Evolutionary conservation across 2,888 invertebrate genomes (phyloP).

Genomic region (Gortyna flavago): DNA sequence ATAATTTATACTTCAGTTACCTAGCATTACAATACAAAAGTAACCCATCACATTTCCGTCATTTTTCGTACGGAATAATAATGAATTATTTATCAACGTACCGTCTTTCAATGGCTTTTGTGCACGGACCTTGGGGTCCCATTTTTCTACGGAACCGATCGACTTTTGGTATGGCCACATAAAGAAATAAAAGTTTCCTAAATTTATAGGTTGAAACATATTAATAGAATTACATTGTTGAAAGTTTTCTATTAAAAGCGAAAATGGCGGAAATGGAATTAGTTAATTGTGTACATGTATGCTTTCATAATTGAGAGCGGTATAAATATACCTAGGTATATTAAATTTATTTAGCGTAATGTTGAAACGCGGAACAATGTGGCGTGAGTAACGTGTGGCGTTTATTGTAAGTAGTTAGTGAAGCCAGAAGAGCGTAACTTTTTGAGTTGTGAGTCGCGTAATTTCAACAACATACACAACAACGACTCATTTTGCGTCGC

Average conservation of each 20-base stretch:
- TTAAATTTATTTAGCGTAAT: not conserved
- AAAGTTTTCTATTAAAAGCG: not conserved
- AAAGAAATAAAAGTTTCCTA: conserved; percentile 1
- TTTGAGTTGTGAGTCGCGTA: too few species aligned
- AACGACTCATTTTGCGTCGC: too few species aligned
- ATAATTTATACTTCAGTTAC: too few species aligned
- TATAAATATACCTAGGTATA: not conserved
- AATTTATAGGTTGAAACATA: conserved; percentile 1
- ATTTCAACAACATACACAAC: too few species aligned
- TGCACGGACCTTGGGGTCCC: conserved; percentile 26
- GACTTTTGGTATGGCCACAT: not conserved
- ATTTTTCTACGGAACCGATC: conserved; percentile 18
- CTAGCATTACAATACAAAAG: conserved; percentile 16
- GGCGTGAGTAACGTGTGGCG: too few species aligned
- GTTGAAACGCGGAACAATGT: not conserved
- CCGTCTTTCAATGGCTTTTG: conserved; percentile 20
- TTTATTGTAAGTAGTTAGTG: too few species aligned
- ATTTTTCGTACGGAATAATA: conserved; percentile 27
- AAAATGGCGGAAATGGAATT: not conserved
- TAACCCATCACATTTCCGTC: conserved; percentile 22
- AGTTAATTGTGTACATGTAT: not conserved
- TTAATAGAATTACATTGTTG: not conserved
- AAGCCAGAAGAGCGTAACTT: too few species aligned
- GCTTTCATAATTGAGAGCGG: not conserved
- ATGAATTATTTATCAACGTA: conserved; percentile 59